Percentiles rank a stretch among this genome's conserved stretches.
Evolutionary conservation across 2,888 invertebrate species (phyloP).

Genomic region (Eupsilia transversa): DNA sequence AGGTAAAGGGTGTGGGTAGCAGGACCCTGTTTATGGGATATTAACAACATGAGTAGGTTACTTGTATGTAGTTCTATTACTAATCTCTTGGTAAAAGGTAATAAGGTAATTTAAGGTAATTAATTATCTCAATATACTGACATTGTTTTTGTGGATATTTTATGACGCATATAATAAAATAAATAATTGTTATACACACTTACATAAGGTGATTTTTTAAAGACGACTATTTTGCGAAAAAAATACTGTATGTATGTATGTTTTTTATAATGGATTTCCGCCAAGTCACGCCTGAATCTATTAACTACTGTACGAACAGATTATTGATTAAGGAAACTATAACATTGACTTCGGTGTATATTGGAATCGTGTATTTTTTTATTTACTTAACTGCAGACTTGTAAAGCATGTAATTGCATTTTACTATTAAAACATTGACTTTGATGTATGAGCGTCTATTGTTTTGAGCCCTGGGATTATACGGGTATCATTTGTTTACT

Average conservation of each 20-base stretch:
- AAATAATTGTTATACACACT: too few species aligned
- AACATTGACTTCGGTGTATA: too few species aligned
- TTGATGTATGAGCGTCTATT: slow-evolving; percentile 18
- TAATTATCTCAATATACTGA: background rate
- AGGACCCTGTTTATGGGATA: slow-evolving; percentile 14
- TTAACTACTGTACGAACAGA: too few species aligned
- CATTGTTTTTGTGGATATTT: background rate
- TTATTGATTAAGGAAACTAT: too few species aligned
- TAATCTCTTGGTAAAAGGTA: background rate
- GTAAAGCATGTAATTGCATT: background rate
- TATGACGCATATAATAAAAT: too few species aligned
- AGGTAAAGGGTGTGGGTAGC: slow-evolving; percentile 10
- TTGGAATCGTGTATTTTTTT: too few species aligned
- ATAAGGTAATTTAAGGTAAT: background rate
- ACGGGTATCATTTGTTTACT: slow-evolving; percentile 14
- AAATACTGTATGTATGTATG: too few species aligned
- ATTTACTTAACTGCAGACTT: too few species aligned
- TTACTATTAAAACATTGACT: slow-evolving; percentile 8
- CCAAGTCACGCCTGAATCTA: too few species aligned
- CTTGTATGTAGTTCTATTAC: background rate
- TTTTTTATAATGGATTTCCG: too few species aligned
- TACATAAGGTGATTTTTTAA: too few species aligned
- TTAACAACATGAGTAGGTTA: slow-evolving; percentile 6
- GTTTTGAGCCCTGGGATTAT: slow-evolving; percentile 13
- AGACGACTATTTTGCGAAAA: too few species aligned